These are phyloP conservation scores for Gobiocypris rarus DNA, from an alignment of 2,113 vertebrate genomes.

Conservation along the genomic window DNA sequence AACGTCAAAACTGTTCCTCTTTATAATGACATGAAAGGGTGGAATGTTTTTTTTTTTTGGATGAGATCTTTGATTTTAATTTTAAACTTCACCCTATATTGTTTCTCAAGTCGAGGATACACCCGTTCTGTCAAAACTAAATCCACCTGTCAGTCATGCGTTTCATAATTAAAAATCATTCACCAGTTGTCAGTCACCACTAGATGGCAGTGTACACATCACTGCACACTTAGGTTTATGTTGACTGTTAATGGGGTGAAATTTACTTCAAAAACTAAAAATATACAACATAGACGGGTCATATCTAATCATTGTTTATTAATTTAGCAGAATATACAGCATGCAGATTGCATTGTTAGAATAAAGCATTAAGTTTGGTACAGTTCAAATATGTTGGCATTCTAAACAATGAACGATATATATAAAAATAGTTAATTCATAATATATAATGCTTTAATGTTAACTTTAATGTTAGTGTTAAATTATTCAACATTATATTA, in stretches of 20 bases:
- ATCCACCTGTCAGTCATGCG: not conserved
- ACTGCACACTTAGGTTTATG: not conserved
- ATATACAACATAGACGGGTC: not conserved
- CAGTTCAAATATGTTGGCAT: not conserved
- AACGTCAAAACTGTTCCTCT: not conserved
- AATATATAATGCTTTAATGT: not conserved
- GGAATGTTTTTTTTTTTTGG: not conserved
- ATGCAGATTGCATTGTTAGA: not conserved
- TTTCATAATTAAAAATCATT: not conserved
- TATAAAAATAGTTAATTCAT: not conserved
- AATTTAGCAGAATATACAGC: not conserved
- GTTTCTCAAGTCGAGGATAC: not conserved
- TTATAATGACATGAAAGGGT: not conserved
- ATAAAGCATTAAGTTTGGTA: not conserved
- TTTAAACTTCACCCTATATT: conserved; percentile 24
- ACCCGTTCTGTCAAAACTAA: conserved; percentile 2
- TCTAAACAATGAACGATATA: not conserved
- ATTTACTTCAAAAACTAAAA: not conserved
- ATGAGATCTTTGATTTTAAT: not conserved
- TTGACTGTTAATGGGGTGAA: not conserved
- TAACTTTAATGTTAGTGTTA: too few relatives aligned
- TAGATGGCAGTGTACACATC: conserved; percentile 25
- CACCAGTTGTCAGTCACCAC: not conserved
- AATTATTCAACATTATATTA: too few relatives aligned
- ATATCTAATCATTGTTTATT: not conserved